Conservation (phyloP, 1,140 invertebrate genomes). For the Zaprionus tsacasi region DNA sequence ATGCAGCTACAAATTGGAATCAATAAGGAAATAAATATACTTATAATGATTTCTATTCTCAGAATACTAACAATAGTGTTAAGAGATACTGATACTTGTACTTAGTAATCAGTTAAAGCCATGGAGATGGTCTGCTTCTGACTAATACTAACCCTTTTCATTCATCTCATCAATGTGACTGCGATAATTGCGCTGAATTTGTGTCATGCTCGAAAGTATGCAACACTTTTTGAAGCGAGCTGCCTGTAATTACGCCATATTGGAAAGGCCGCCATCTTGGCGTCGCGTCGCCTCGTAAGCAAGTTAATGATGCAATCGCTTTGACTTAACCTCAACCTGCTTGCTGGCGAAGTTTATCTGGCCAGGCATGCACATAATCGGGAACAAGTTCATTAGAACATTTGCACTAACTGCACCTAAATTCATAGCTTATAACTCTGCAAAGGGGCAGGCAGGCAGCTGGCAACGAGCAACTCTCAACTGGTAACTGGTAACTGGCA, state of each 20-base stretch:
- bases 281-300: constrained; percentile 45
- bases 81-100: too few relatives aligned
- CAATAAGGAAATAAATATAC: neutral
- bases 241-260: neutral
- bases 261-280: neutral
- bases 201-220: constrained; percentile 54
- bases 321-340: constrained; percentile 28
- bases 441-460: neutral
- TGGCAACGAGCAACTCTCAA: constrained; percentile 29
- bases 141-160: constrained; percentile 1
- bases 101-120: neutral
- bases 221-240: neutral
- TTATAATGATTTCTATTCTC: neutral
- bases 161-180: constrained; percentile 3
- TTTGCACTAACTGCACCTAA: constrained; percentile 24
- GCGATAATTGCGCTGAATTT: constrained; percentile 39
- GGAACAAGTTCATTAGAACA: constrained; percentile 58
- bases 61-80: too few relatives aligned
- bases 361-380: constrained; percentile 37
- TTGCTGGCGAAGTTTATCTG: constrained; percentile 8
- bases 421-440: constrained; percentile 12
- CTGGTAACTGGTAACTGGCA: constrained; percentile 34
- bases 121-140: neutral
- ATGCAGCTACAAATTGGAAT: neutral
- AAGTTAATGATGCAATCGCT: constrained; percentile 77